phyloP scores from a whole-genome alignment of 2,797 vertebrate species.

The Parambassis ranga region DNA sequence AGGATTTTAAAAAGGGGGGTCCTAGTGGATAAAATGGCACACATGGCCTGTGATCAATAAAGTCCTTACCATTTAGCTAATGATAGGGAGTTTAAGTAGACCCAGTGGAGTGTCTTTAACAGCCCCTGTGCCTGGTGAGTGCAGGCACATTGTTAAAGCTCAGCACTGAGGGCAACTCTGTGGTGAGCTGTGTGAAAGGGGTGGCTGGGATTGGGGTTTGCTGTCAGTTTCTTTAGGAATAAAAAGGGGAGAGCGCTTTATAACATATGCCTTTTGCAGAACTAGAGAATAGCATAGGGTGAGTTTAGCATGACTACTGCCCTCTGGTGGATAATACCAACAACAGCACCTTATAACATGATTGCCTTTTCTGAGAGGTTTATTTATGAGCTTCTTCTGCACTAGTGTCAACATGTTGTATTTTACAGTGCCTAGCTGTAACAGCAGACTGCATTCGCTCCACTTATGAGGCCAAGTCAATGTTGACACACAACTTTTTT shows the following conservation, averaged over 20 bases:
- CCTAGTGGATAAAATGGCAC: not conserved
- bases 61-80: constrained; percentile 11
- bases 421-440: too few species aligned
- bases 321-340: constrained; percentile 26
- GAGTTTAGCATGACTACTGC: not conserved
- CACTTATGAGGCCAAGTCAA: too few species aligned
- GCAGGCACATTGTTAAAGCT: not conserved
- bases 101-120: not conserved
- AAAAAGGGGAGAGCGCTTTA: not conserved
- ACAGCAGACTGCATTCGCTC: too few species aligned
- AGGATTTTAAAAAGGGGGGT: not conserved
- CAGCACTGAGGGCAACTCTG: not conserved
- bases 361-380: too few species aligned
- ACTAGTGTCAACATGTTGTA: too few species aligned
- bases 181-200: not conserved
- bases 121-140: not conserved
- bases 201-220: not conserved
- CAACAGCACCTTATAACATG: not conserved
- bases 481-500: too few species aligned
- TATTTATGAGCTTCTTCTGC: too few species aligned
- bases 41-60: not conserved
- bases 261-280: not conserved
- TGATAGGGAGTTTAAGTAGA: not conserved
- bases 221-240: not conserved
- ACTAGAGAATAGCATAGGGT: not conserved